Percentiles rank a stretch among this genome's conserved stretches.
These are phyloP conservation scores for Callyntrura guangdongensis DNA, from an alignment of 2,888 invertebrate species.

Conservation along the genomic window DNA sequence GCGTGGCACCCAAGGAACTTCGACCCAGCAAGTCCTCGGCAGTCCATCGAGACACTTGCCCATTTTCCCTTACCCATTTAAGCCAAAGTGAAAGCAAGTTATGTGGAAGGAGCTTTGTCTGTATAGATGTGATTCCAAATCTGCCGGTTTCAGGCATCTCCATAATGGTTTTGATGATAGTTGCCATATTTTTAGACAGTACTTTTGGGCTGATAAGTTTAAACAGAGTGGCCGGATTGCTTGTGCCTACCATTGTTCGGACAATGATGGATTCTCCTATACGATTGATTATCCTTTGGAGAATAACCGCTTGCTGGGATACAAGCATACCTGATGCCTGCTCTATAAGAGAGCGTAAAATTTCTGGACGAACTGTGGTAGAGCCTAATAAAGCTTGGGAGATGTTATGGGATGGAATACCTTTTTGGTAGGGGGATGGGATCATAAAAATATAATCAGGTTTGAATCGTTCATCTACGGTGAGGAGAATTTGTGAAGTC, in stretches of 20 bases:
- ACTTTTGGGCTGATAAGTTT: slow-evolving; percentile 78
- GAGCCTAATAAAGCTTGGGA: slow-evolving; percentile 79
- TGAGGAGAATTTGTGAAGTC: slow-evolving; percentile 75
- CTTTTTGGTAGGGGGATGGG: slow-evolving; percentile 82
- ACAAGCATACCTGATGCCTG: slow-evolving; percentile 81
- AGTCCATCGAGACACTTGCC: slow-evolving; percentile 77
- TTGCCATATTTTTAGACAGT: slow-evolving; percentile 78
- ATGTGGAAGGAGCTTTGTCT: slow-evolving; percentile 81
- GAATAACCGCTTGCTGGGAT: slow-evolving; percentile 82
- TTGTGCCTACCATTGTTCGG: slow-evolving; percentile 77
- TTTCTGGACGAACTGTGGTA: slow-evolving; percentile 80
- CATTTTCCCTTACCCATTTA: slow-evolving; percentile 77
- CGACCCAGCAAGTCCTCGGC: slow-evolving; percentile 82
- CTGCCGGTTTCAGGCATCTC: slow-evolving; percentile 82
- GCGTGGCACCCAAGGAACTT: slow-evolving; percentile 79
- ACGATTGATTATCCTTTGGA: slow-evolving; percentile 77
- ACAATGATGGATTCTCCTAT: slow-evolving; percentile 80
- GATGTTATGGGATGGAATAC: slow-evolving; percentile 83
- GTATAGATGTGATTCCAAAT: slow-evolving; percentile 81
- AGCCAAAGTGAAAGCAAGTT: slow-evolving; percentile 81
- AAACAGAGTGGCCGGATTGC: slow-evolving; percentile 79
- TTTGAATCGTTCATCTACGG: slow-evolving; percentile 81
- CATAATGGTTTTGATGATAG: slow-evolving; percentile 82
- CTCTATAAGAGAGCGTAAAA: slow-evolving; percentile 80
- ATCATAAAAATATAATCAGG: slow-evolving; percentile 83